Evolutionary conservation across 1,140 invertebrate genomes (phyloP).

Genomic region (Orchestia grillus): DNA sequence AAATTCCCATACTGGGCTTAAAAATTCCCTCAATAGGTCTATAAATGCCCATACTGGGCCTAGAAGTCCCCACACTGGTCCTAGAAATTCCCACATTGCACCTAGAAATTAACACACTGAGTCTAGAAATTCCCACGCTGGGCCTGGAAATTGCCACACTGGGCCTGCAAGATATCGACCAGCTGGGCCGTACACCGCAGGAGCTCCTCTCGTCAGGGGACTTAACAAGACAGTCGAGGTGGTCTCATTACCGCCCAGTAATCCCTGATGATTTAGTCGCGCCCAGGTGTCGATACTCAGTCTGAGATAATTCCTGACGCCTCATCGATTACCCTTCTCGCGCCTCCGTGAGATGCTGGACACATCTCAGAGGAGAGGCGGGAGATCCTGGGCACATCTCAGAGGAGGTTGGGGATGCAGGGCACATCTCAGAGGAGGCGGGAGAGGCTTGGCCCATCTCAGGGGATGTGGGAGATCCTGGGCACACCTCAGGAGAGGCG

Average conservation of each 20-base stretch:
- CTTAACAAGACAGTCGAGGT: background rate
- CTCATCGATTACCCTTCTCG: conserved; percentile 9
- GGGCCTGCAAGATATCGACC: background rate
- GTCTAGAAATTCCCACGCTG: background rate
- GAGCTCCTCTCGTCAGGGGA: background rate
- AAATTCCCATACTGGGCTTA: too few species aligned
- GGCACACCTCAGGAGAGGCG: background rate
- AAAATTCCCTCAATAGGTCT: background rate
- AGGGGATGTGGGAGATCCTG: too few species aligned
- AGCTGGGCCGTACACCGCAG: background rate
- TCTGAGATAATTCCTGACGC: background rate
- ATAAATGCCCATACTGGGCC: background rate
- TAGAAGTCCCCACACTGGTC: background rate
- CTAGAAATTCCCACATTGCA: background rate
- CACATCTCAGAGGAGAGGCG: background rate
- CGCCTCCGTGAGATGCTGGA: background rate
- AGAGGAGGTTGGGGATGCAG: too few species aligned
- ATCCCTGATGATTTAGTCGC: background rate
- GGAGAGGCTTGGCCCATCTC: too few species aligned
- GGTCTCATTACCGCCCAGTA: conserved; percentile 11
- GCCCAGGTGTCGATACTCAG: conserved; percentile 22
- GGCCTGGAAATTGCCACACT: background rate
- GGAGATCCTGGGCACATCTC: background rate
- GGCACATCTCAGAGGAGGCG: background rate
- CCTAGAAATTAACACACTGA: background rate